Percentiles rank a stretch among this genome's conserved stretches.
Evolutionary conservation across 1,140 invertebrate genomes (phyloP).

Genomic region (Euura saliciscinereae): DNA sequence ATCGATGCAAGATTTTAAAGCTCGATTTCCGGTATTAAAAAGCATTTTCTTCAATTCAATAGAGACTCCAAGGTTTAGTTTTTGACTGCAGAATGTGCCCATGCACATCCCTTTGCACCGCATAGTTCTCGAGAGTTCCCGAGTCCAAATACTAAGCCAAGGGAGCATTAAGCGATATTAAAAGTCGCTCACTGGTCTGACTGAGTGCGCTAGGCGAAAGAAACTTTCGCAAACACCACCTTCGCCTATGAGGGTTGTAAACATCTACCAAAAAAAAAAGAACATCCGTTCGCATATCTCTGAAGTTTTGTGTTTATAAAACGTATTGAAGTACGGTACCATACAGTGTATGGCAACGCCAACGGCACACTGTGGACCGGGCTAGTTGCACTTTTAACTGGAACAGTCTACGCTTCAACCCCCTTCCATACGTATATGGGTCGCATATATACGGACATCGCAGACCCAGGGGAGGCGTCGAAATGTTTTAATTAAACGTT

Average conservation of each 20-base stretch:
- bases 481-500: conserved; percentile 49
- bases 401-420: conserved; percentile 18
- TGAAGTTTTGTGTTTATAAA: neutral
- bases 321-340: neutral
- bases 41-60: too few relatives aligned
- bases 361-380: conserved; percentile 4
- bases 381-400: conserved; percentile 20
- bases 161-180: conserved; percentile 32
- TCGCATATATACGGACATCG: neutral
- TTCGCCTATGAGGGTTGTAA: neutral
- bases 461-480: conserved; percentile 17
- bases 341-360: conserved; percentile 4
- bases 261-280: conserved; percentile 12
- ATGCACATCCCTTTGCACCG: too few relatives aligned
- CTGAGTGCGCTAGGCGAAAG: neutral
- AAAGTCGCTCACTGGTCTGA: conserved; percentile 27
- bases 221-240: conserved; percentile 3
- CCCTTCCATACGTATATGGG: neutral
- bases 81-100: too few relatives aligned
- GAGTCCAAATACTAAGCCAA: too few relatives aligned
- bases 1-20: too few relatives aligned
- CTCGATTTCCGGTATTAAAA: too few relatives aligned
- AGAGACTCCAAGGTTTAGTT: too few relatives aligned
- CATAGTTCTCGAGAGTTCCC: too few relatives aligned
- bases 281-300: conserved; percentile 13